These are phyloP conservation scores for Musca vetustissima DNA, from an alignment of 1,140 invertebrate genomes.

Conservation along the genomic window DNA sequence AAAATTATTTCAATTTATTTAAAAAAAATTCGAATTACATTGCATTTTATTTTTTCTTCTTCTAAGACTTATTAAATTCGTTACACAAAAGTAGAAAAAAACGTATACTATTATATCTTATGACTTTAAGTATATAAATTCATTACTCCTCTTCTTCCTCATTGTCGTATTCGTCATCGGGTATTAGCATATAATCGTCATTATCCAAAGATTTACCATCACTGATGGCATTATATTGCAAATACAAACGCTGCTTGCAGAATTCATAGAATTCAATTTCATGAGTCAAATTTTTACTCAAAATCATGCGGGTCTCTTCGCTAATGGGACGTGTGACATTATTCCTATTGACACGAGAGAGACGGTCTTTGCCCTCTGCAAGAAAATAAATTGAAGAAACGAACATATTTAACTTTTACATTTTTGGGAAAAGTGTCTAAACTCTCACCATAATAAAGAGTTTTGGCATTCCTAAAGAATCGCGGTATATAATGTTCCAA, in stretches of 20 bases:
- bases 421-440: not conserved
- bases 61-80: not conserved
- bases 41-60: not conserved
- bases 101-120: too few relatives aligned
- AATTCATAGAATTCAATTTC: conserved; percentile 54
- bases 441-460: conserved; percentile 76
- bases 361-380: conserved; percentile 45
- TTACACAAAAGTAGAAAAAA: not conserved
- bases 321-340: conserved; percentile 44
- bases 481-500: conserved; percentile 80
- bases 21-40: not conserved
- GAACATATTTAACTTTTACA: too few relatives aligned
- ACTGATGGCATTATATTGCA: conserved; percentile 46
- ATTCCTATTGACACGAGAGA: conserved; percentile 46
- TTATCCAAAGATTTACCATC: conserved; percentile 37
- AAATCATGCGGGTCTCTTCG: conserved; percentile 41
- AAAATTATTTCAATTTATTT: too few relatives aligned
- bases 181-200: conserved; percentile 47
- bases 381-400: conserved; percentile 23
- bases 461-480: conserved; percentile 76
- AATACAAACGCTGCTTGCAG: conserved; percentile 51
- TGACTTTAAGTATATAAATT: too few relatives aligned
- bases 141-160: conserved; percentile 25
- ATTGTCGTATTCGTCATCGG: conserved; percentile 31
- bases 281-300: conserved; percentile 46